phyloP scores from a whole-genome alignment of 2,113 vertebrate species.

The Stigmatopora nigra region DNA sequence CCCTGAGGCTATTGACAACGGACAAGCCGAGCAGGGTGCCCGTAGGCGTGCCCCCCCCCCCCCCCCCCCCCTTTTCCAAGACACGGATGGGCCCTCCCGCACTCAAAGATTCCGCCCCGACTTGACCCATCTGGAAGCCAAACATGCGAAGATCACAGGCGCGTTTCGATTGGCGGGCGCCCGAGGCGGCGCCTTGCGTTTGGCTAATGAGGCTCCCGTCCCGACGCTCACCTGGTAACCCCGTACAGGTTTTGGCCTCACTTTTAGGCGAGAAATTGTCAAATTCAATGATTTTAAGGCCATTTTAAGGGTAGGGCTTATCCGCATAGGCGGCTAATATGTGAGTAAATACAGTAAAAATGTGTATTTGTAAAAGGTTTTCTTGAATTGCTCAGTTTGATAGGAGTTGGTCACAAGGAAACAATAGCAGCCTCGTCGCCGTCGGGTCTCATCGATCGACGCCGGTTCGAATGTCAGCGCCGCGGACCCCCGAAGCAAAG shows the following conservation, averaged over 20 bases:
- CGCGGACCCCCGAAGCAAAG: constrained; percentile 42
- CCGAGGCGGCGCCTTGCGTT: constrained; percentile 52
- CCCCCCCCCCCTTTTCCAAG: neutral
- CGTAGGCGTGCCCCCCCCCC: neutral
- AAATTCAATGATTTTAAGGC: too few relatives aligned
- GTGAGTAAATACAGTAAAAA: too few relatives aligned
- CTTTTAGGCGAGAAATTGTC: neutral
- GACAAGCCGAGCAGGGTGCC: neutral
- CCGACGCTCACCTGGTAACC: constrained; percentile 42
- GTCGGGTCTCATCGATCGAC: constrained; percentile 66
- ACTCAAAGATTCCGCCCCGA: constrained; percentile 33
- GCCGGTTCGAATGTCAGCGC: constrained; percentile 67
- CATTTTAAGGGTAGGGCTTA: too few relatives aligned
- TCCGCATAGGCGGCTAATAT: too few relatives aligned
- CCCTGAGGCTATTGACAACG: neutral
- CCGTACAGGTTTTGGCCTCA: constrained; percentile 16
- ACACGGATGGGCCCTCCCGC: neutral
- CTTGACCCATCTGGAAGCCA: constrained; percentile 60
- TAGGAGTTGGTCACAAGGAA: too few relatives aligned
- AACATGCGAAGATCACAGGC: constrained; percentile 54
- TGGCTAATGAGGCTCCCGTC: constrained; percentile 51
- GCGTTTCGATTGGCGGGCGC: constrained; percentile 25
- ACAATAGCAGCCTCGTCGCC: constrained; percentile 2
- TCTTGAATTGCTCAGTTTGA: too few relatives aligned
- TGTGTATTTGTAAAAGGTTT: too few relatives aligned